phyloP scores from a whole-genome alignment of 2,888 invertebrate genomes.

The Amphipoea lucens region DNA sequence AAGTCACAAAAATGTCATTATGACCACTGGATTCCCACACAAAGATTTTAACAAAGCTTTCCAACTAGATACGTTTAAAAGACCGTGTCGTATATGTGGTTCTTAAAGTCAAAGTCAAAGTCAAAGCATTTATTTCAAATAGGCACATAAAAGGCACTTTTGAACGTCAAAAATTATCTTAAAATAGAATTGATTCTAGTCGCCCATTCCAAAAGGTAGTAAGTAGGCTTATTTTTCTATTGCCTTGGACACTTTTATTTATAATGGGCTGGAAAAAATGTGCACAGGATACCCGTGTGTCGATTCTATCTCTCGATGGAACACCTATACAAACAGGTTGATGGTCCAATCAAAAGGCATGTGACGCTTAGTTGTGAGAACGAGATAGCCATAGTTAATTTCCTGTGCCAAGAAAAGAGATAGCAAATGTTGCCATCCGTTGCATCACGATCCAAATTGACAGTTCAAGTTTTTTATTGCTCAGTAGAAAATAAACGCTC shows the following conservation, averaged over 20 bases:
- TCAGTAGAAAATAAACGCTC: slow-evolving; percentile 44
- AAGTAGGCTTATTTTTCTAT: slow-evolving; percentile 53
- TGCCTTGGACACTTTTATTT: slow-evolving; percentile 44
- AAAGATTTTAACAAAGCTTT: slow-evolving; percentile 60
- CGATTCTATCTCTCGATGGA: slow-evolving; percentile 50
- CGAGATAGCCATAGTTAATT: slow-evolving; percentile 69
- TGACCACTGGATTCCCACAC: slow-evolving; percentile 72
- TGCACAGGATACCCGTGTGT: slow-evolving; percentile 50
- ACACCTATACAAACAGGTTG: slow-evolving; percentile 77
- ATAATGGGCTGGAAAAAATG: slow-evolving; percentile 50
- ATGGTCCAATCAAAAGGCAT: slow-evolving; percentile 80
- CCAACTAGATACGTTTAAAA: slow-evolving; percentile 42
- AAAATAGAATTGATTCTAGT: no score
- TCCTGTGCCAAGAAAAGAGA: slow-evolving; percentile 66
- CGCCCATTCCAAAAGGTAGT: no score
- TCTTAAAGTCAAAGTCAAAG: no score
- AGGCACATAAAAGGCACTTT: no score
- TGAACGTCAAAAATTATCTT: no score
- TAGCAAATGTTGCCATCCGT: slow-evolving; percentile 58
- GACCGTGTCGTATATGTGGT: slow-evolving; percentile 50
- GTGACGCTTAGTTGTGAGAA: slow-evolving; percentile 66
- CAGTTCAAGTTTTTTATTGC: slow-evolving; percentile 59
- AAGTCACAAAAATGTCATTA: slow-evolving; percentile 76
- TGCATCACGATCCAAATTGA: slow-evolving; percentile 59
- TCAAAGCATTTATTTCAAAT: no score